Evolutionary conservation across 2,113 vertebrate species (phyloP).

Genomic region (Chelonoidis abingdonii): DNA sequence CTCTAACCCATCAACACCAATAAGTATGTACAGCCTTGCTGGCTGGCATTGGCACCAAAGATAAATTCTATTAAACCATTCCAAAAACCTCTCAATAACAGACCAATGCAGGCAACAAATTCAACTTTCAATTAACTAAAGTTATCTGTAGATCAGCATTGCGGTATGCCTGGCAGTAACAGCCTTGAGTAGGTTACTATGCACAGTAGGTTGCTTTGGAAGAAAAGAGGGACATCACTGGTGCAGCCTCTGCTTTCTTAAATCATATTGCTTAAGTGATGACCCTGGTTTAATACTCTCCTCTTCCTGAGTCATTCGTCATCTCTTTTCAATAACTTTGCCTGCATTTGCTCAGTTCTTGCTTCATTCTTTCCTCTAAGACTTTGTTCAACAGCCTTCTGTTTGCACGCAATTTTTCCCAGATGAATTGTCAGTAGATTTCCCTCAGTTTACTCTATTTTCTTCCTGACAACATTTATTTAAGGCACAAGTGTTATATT

Average conservation of each 20-base stretch:
- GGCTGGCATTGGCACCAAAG: neutral
- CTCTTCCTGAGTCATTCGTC: neutral
- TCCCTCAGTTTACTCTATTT: fast-evolving
- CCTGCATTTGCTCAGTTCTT: constrained; percentile 10
- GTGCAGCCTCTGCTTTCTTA: neutral
- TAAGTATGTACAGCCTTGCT: neutral
- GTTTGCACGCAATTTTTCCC: neutral
- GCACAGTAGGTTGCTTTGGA: neutral
- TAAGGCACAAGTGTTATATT: fast-evolving
- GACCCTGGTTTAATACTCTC: neutral
- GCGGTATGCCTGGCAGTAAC: neutral
- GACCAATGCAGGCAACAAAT: neutral
- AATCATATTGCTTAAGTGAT: fast-evolving
- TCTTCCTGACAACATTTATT: fast-evolving
- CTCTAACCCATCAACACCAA: neutral
- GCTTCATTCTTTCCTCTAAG: fast-evolving
- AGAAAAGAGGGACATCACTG: neutral
- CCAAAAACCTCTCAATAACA: neutral
- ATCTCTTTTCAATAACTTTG: fast-evolving
- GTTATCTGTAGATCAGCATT: neutral
- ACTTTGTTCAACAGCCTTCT: neutral
- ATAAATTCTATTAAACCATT: neutral
- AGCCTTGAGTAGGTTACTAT: neutral
- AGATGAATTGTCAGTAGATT: neutral
- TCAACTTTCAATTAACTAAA: neutral